Base-by-base conservation (phyloP, 2,113 vertebrate genomes). In the Eupsittula cactorum region DNA sequence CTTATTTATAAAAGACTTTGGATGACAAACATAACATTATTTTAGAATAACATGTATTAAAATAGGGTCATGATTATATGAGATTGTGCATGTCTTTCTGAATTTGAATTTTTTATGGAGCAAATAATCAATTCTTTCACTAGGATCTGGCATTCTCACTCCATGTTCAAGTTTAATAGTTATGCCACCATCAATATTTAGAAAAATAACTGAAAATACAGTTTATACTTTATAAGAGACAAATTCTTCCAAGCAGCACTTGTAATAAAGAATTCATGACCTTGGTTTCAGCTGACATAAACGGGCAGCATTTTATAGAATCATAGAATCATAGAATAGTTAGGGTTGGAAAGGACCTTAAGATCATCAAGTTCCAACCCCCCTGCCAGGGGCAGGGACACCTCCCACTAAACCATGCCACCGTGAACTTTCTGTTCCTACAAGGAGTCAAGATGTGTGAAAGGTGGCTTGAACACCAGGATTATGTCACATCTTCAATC, bases 101-200 rank as follows among this genome's bases (percentile, higher is more conserved):
- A 86, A 86, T 50, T 21, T 47, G 11, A 59, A 28, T 47, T 59
- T 77, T 52, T 50, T n/a, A 41, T 3, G 3, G 25, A 60, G 33
- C 33, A 70, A 86, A 76, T 17, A 65, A 67, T 49, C 10, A 10
- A 9, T 24, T 70, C 19, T 81, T 81, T 52, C 76, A 78, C 33
- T 39, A 44, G 29, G 39, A 59, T 52, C 42, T 78, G 29, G 20
- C 55, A 7, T 18, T 31, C 63, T 82, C 53, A 39, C n/a, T 41
- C 41, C 29, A 62, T 27, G 24, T 13, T 82, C 25, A 81, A 60
- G 6, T 52, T 75, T 37, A 82, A 78, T 52, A 52, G 80, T 93
- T 96, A 95, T 84, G 84, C 31, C 79, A 96, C 93, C 94, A 96
- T 28, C 96, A 94, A 31, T 29, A 59, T 75, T 70, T 62, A 55